These are phyloP conservation scores for Acronicta alni DNA, from an alignment of 2,888 invertebrate genomes.

Conservation along the genomic window DNA sequence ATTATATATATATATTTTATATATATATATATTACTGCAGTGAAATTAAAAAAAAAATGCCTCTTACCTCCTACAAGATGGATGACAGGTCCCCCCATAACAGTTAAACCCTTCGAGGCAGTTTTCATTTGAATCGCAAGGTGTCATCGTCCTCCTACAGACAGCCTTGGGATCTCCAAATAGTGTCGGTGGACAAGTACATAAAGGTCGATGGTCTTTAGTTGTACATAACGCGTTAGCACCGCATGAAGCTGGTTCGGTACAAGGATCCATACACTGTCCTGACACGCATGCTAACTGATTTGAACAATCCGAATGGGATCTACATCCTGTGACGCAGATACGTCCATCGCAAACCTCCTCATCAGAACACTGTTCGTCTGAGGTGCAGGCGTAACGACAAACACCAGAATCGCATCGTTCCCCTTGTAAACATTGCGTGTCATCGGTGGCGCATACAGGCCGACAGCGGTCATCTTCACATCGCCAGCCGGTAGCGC, in stretches of 20 bases:
- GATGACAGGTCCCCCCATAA: slow-evolving; percentile 93
- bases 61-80: slow-evolving; percentile 92
- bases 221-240: slow-evolving; percentile 94
- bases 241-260: slow-evolving; percentile 94
- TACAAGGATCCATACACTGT: slow-evolving; percentile 94
- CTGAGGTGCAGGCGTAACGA: slow-evolving; percentile 94
- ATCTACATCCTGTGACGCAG: slow-evolving; percentile 94
- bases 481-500: slow-evolving; percentile 92
- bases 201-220: slow-evolving; percentile 92
- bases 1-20: no score
- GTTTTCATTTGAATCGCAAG: slow-evolving; percentile 91
- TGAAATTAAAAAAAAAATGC: background rate
- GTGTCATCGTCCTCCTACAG: slow-evolving; percentile 91
- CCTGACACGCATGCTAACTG: slow-evolving; percentile 93
- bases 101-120: slow-evolving; percentile 93
- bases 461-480: slow-evolving; percentile 93
- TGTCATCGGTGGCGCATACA: slow-evolving; percentile 92
- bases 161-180: slow-evolving; percentile 93
- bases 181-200: slow-evolving; percentile 92
- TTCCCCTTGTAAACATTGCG: slow-evolving; percentile 95
- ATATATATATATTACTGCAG: no score
- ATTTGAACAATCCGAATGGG: slow-evolving; percentile 93
- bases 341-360: slow-evolving; percentile 95
- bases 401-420: slow-evolving; percentile 93
- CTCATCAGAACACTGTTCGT: slow-evolving; percentile 95